Evolutionary conservation across 1,140 invertebrate genomes (phyloP), one percentile per base, ranked within the genome.

Genomic region (Eciton burchellii): DNA sequence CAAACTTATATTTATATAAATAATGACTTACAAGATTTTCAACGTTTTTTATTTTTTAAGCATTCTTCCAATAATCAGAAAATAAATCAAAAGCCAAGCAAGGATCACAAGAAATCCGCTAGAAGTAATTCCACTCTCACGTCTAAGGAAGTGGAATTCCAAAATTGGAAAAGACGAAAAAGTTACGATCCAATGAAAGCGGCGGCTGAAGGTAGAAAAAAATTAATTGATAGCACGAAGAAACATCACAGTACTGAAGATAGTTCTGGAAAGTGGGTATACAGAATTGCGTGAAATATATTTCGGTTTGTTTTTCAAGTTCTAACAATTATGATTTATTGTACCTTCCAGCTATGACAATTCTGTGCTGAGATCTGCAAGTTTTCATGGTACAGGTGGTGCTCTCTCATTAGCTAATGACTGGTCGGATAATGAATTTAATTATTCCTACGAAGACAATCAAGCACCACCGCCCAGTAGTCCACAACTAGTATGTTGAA

Each of bases 181-280:
- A 98, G 96, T 87, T 99, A 98, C 92, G 97, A 98, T 94, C 98
- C 98, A 3, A 96, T 98, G 95, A 98, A 97, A 89, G 96, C 97
- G 14, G 97, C 97, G 3, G 97, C 97, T 9, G 96, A 97, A 89
- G 97, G 96, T 35, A 96, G 96, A 84, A 95, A 95, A 52, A 96
- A 96, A 88, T 94, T 93, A 43, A 83, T 88, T 19, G 92, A 92
- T 35, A 89, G 85, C 14, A 90, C 87, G 83, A 95, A 95, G 70
- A 92, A 89, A 71, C 85, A 91, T 89, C 90, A 90, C 24, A 92
- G 88, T 59, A 90, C 70, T 4, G 88, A 90, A 63, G 89, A 91
- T 62, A 83, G 88, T 56, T 74, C 87, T 2, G 81, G 73, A 66
- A 88, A 89, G 88, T 90, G 59, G 79, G 74, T 83, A 21, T 43